A percentile compares a stretch with the other conserved stretches of the same genome.
Evolutionary conservation across 2,888 invertebrate species (phyloP).

Genomic region (Willowsia nigromaculata): DNA sequence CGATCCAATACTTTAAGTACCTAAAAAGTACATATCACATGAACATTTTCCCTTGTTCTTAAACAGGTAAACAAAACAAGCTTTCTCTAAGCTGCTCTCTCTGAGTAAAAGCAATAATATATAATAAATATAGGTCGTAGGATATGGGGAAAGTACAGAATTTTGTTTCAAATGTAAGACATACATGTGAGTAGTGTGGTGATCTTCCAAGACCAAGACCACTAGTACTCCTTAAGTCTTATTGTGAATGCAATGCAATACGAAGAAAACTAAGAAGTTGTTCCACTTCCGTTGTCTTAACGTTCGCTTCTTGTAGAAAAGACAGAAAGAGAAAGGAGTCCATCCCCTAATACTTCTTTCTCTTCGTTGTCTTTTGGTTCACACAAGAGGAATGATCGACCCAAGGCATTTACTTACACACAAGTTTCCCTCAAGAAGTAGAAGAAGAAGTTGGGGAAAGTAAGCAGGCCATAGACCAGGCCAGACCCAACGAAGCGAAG

Average conservation of each 20-base stretch:
- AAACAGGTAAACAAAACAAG: too few species aligned
- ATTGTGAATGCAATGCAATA: slow-evolving; percentile 6
- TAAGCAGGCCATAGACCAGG: neutral
- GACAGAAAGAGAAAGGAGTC: neutral
- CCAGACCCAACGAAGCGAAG: neutral
- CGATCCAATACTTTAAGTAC: neutral
- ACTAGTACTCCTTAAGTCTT: neutral
- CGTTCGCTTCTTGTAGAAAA: neutral
- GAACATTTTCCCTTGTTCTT: too few species aligned
- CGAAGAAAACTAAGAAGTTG: neutral
- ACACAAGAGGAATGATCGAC: slow-evolving; percentile 51
- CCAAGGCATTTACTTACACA: slow-evolving; percentile 35
- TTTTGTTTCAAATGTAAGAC: neutral
- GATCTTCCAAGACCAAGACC: neutral
- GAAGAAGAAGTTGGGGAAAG: neutral
- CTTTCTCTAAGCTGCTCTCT: too few species aligned
- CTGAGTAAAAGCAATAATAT: neutral
- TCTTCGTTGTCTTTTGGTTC: slow-evolving; percentile 42
- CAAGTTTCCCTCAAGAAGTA: neutral
- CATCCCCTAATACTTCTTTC: slow-evolving; percentile 37
- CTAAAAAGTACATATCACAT: neutral
- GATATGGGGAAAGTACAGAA: neutral
- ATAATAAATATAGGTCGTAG: neutral
- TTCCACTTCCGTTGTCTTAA: slow-evolving; percentile 19
- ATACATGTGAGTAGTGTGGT: neutral